phyloP scores from a whole-genome alignment of 2,797 vertebrate genomes.

The Gobio occitaniae region DNA sequence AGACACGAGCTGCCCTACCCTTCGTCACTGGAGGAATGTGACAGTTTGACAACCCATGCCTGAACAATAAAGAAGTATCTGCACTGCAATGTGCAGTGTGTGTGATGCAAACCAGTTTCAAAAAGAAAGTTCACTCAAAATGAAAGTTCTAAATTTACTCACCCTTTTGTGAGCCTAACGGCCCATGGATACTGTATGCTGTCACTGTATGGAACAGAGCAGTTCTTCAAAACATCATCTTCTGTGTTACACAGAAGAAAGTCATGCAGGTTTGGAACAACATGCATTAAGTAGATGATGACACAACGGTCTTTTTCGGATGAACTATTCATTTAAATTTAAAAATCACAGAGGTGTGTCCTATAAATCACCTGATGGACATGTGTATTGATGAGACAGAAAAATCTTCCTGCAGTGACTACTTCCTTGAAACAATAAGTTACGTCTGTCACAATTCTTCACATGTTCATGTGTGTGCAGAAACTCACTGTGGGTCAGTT shows the following conservation, averaged over 20 bases:
- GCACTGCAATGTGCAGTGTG: background rate
- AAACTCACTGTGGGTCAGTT: conserved; percentile 5
- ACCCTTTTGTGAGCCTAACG: background rate
- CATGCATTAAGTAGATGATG: background rate
- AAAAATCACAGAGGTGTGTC: conserved; percentile 10
- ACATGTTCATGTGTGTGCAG: background rate
- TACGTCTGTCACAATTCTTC: background rate
- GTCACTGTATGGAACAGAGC: background rate
- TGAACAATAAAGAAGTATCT: background rate
- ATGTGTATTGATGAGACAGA: background rate
- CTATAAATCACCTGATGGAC: conserved; percentile 7
- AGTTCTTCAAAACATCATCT: background rate
- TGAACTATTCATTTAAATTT: background rate
- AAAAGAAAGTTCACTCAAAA: background rate
- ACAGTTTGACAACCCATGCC: background rate
- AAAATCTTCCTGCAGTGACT: background rate
- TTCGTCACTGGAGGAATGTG: background rate
- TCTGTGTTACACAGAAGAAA: conserved; percentile 10
- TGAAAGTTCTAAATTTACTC: background rate
- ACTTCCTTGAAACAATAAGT: background rate
- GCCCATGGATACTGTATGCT: background rate
- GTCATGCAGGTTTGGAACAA: conserved; percentile 1
- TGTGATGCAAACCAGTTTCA: background rate
- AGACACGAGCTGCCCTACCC: background rate
- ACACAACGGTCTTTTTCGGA: background rate